phyloP scores from a whole-genome alignment of 2,113 vertebrate genomes.

The Ailurus styani region DNA sequence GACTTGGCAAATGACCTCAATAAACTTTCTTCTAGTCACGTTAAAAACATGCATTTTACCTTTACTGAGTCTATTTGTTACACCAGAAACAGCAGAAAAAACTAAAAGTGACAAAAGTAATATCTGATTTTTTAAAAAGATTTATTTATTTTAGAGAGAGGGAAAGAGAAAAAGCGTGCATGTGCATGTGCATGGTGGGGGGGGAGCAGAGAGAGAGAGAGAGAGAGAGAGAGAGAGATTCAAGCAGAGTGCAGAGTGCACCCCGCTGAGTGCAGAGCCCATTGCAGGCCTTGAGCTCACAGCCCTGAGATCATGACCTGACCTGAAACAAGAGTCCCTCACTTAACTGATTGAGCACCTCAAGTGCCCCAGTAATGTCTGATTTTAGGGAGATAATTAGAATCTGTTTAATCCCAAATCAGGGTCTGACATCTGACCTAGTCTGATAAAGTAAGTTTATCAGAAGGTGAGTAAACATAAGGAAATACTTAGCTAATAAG shows the following conservation, averaged over 20 bases:
- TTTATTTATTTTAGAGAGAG: neutral
- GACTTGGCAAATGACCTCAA: neutral
- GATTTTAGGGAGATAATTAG: neutral
- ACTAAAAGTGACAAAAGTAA: neutral
- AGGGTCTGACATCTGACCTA: neutral
- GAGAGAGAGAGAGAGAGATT: neutral
- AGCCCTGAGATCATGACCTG: neutral
- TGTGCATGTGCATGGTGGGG: neutral
- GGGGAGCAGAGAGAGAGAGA: neutral
- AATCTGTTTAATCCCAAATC: neutral
- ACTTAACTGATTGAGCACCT: neutral
- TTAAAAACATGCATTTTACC: neutral
- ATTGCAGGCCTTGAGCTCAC: neutral
- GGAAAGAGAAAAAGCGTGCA: neutral
- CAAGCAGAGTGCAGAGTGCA: neutral
- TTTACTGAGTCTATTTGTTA: neutral
- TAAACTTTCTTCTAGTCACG: neutral
- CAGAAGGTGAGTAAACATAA: neutral
- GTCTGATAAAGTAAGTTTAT: neutral
- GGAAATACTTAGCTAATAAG: neutral
- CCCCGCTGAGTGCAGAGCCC: neutral
- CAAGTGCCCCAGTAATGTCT: neutral
- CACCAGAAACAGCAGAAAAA: neutral
- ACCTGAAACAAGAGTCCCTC: neutral
- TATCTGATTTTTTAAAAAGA: neutral